Conservation (phyloP, 2,797 vertebrate genomes). For the Peromyscus eremicus region DNA sequence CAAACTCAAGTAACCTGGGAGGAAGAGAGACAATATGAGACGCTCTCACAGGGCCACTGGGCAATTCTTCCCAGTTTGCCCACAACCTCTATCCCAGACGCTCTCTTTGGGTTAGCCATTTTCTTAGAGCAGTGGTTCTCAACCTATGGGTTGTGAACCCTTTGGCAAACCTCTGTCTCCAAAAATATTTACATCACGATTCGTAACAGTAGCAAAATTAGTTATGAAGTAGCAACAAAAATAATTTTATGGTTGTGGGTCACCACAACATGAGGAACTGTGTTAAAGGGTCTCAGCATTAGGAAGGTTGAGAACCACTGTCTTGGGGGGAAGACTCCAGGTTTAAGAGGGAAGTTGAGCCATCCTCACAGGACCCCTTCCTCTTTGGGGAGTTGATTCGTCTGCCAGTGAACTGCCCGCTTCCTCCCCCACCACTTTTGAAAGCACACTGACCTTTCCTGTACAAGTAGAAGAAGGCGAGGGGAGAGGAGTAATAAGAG, state of each 20-base stretch:
- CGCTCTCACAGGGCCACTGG: not conserved
- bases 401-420: slow-evolving; percentile 37
- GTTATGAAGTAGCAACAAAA: no score
- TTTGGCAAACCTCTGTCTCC: not conserved
- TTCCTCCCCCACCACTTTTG: slow-evolving; percentile 55
- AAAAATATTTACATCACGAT: not conserved
- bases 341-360: slow-evolving; percentile 36
- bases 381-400: not conserved
- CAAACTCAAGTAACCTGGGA: slow-evolving; percentile 93
- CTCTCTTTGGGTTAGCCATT: not conserved
- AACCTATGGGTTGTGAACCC: not conserved
- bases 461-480: slow-evolving; percentile 94
- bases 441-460: slow-evolving; percentile 92
- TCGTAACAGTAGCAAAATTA: not conserved
- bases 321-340: not conserved
- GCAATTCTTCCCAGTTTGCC: not conserved
- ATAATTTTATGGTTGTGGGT: not conserved
- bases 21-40: not conserved
- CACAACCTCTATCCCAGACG: not conserved
- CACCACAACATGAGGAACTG: not conserved
- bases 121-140: not conserved
- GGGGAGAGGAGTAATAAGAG: slow-evolving; percentile 95
- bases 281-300: not conserved
- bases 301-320: not conserved
- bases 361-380: not conserved